Base-by-base conservation (phyloP, 1,140 invertebrate genomes). In the Drosophila bipectinata region DNA sequence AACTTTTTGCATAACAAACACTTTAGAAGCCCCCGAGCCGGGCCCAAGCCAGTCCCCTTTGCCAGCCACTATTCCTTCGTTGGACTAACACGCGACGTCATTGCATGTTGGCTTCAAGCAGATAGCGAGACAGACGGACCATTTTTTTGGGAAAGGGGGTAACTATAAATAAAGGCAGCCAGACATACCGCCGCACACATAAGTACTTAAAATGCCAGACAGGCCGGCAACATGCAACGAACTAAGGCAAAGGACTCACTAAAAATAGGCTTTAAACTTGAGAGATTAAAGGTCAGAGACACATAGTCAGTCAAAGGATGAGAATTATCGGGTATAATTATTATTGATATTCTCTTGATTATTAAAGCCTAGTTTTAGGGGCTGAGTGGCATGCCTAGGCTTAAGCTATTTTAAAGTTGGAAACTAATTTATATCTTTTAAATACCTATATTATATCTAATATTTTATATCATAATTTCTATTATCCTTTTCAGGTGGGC, bases 1-100 rank as follows among this genome's bases (percentile, higher is more conserved):
- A 85, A 79, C 82, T 87, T 85, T 85, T 88, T 82, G 83, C 82
- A 85, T 85, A 85, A 82, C 82, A 82, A 85, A 82, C 77, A 74
- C 59, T 77, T 75, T 64, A 67, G 26, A 15, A 63, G 24, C 34
- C 28, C 18, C 26, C 26, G 26, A 26, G 26, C 26, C 34, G 28
- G 24, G 30, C 34, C 21, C 14, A 8, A 4, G 8, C 18, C 26
- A 34, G n/a, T 14, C 53, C 8, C 28, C 30, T 59, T 12, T 15
- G 12, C 18, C 28, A 3, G 47, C 2, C 4, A 28, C 34, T 57
- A 73, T 62, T 53, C 51, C 59, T 37, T 21, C 37, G 51, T 32
- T 64, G 6, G 3, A 39, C 54, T 37, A 64, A 51, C 83, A 87
- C 75, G 83, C 82, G 66, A 85, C 55, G 60, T 87, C 82, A 78